Evolutionary conservation across 2,888 invertebrate species (phyloP).

Genomic region (Malthinus flaveolus): DNA sequence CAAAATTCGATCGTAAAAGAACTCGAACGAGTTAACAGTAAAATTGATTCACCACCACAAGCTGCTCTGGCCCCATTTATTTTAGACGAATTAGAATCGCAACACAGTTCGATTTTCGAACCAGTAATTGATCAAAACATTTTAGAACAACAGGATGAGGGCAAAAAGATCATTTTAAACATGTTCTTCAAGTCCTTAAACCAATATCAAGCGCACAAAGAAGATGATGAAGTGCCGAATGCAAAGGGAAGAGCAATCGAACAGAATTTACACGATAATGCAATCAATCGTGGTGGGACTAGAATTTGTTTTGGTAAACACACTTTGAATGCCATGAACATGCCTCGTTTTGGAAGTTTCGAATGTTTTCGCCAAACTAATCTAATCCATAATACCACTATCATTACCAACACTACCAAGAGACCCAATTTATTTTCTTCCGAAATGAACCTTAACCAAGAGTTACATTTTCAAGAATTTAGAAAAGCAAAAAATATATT

Average conservation of each 20-base stretch:
- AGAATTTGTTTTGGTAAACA: neutral
- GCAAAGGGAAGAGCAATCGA: neutral
- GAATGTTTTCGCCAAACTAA: neutral
- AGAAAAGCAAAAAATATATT: no score
- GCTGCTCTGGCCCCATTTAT: no score
- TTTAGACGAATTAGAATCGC: neutral
- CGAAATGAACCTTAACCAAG: no score
- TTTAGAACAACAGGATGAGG: conserved; percentile 40
- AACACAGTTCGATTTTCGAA: neutral
- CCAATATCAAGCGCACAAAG: conserved; percentile 11
- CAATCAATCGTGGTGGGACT: neutral
- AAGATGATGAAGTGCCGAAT: neutral
- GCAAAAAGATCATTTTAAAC: conserved; percentile 49
- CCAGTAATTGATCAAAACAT: neutral
- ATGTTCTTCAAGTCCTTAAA: conserved; percentile 50
- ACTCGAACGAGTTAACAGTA: no score
- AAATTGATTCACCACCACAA: no score
- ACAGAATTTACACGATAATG: neutral
- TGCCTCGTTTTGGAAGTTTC: neutral
- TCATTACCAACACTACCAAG: neutral
- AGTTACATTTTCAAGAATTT: no score
- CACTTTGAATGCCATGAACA: neutral
- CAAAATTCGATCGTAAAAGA: neutral
- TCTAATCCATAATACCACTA: neutral
- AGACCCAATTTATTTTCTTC: no score